Evolutionary conservation across 2,113 vertebrate species (phyloP).

Genomic region (Embiotoca jacksoni): DNA sequence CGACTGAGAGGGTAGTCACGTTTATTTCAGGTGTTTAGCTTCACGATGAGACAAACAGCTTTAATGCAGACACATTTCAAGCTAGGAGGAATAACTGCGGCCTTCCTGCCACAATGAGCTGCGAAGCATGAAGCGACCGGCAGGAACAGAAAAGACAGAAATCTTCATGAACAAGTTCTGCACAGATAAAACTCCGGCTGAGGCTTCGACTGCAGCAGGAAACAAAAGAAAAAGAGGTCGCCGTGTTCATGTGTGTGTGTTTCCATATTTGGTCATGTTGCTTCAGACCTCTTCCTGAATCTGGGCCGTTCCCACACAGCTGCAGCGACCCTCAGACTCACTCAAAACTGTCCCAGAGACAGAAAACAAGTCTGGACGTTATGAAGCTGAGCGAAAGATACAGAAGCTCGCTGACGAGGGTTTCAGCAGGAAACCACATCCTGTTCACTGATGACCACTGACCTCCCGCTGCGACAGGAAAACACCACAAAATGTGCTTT

Average conservation of each 20-base stretch:
- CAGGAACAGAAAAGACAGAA: background rate
- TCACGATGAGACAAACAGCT: background rate
- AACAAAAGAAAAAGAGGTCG: background rate
- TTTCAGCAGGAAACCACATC: constrained; percentile 45
- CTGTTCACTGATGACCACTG: constrained; percentile 7
- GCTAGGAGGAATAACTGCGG: constrained; percentile 25
- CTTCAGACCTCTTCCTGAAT: constrained; percentile 30
- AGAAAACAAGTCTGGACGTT: too few relatives aligned
- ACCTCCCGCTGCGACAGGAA: too few relatives aligned
- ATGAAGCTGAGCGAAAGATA: too few relatives aligned
- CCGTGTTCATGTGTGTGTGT: background rate
- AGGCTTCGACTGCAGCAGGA: background rate
- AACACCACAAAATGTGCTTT: too few relatives aligned
- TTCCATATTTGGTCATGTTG: constrained; percentile 74
- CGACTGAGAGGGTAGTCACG: background rate
- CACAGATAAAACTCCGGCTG: background rate
- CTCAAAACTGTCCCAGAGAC: background rate
- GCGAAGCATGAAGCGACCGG: background rate
- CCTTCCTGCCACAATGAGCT: background rate
- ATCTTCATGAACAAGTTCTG: too few relatives aligned
- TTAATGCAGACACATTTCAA: background rate
- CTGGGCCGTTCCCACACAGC: constrained; percentile 15
- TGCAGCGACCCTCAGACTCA: constrained; percentile 5
- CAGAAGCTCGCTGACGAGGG: background rate
- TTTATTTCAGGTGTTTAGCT: too few relatives aligned